Evolutionary conservation across 2,113 vertebrate genomes (phyloP).

Genomic region (Lota lota): DNA sequence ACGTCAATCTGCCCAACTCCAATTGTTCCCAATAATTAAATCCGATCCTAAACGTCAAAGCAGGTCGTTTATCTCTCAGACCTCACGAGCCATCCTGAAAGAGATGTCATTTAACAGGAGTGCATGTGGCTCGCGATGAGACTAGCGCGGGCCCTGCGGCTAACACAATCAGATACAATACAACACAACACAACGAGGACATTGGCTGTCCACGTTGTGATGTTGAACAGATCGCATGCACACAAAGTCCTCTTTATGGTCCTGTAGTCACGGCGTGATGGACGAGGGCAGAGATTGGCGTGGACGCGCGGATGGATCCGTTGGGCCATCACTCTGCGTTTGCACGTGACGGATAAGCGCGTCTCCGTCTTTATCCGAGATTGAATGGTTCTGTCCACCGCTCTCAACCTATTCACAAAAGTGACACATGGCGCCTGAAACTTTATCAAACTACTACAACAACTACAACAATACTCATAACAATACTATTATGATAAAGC

Average conservation of each 20-base stretch:
- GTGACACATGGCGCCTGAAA: slow-evolving; percentile 10
- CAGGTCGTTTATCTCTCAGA: too few species aligned
- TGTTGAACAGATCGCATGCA: slow-evolving; percentile 24
- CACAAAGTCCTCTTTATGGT: slow-evolving; percentile 24
- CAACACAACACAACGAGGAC: background rate
- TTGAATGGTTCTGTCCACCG: slow-evolving; percentile 40
- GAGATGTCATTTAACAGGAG: too few species aligned
- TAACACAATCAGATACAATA: too few species aligned
- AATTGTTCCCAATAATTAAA: too few species aligned
- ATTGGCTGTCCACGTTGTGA: slow-evolving; percentile 40
- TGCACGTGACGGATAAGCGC: slow-evolving; percentile 57
- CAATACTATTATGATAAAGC: too few species aligned
- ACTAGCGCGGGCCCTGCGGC: too few species aligned
- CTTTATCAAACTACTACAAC: background rate
- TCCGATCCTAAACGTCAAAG: too few species aligned
- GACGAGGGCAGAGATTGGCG: slow-evolving; percentile 47
- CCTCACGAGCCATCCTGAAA: too few species aligned
- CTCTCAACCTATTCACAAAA: slow-evolving; percentile 18
- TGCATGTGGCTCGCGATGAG: too few species aligned
- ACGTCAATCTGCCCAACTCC: too few species aligned
- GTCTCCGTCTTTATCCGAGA: slow-evolving; percentile 25
- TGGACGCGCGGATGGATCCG: slow-evolving; percentile 61
- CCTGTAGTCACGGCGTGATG: slow-evolving; percentile 43
- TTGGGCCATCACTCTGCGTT: slow-evolving; percentile 64
- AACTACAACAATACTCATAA: too few species aligned